phyloP scores from a whole-genome alignment of 23 tunicate genomes.

The Styela clava region DNA sequence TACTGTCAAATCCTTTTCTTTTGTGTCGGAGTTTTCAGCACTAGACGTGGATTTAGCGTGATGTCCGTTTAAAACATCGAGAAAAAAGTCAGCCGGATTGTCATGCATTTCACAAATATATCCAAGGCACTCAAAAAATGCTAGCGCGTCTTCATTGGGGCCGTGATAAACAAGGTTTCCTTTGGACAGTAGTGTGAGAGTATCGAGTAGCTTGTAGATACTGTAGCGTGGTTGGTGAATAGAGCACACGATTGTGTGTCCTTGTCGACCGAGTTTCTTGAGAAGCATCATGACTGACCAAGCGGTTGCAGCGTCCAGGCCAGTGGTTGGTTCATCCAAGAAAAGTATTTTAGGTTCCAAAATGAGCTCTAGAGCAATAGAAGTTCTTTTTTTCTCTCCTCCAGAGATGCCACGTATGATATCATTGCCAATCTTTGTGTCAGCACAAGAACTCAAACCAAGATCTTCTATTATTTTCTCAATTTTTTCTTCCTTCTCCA shows the following conservation, averaged over 20 bases:
- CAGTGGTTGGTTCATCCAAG: conserved; percentile 83
- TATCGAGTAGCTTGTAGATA: conserved; percentile 66
- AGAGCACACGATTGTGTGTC: conserved; percentile 76
- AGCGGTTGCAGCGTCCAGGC: conserved; percentile 91
- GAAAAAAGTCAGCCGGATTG: conserved; percentile 92
- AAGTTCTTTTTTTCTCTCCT: conserved; percentile 89
- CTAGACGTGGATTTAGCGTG: conserved; percentile 15
- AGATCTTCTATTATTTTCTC: conserved; percentile 60
- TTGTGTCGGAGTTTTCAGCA: background rate
- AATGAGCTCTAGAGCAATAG: conserved; percentile 84
- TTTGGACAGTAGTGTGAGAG: conserved; percentile 70
- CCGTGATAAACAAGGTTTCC: conserved; percentile 79
- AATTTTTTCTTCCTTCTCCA: conserved; percentile 43
- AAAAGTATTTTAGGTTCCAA: conserved; percentile 75
- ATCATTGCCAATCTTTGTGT: conserved; percentile 84
- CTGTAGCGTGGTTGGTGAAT: conserved; percentile 94
- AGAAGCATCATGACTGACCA: conserved; percentile 75
- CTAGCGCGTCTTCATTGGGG: conserved; percentile 38
- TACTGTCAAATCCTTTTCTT: background rate
- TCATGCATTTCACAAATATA: conserved; percentile 81
- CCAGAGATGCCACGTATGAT: conserved; percentile 90
- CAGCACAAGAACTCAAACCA: conserved; percentile 70
- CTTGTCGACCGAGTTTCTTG: conserved; percentile 56
- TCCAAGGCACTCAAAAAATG: conserved; percentile 68
- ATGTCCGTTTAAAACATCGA: conserved; percentile 88